Evolutionary conservation across 2,888 invertebrate species (phyloP).

Genomic region (Polyommatus icarus): DNA sequence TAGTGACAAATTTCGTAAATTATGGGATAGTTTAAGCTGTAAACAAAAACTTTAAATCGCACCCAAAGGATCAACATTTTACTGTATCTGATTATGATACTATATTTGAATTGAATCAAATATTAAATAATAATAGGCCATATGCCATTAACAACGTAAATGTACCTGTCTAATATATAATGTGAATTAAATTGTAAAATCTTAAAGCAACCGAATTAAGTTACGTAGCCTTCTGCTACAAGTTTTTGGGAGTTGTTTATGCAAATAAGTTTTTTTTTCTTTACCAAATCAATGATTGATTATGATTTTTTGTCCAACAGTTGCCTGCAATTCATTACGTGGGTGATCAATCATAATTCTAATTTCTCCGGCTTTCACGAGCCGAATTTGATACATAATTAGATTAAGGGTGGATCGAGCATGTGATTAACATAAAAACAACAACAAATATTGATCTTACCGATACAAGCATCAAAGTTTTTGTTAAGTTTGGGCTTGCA

Average conservation of each 20-base stretch:
- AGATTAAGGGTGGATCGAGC: not conserved
- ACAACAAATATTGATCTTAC: conserved; percentile 21
- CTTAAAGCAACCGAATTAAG: not conserved
- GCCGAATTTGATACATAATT: conserved; percentile 20
- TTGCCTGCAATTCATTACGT: conserved; percentile 17
- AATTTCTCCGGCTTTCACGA: conserved; percentile 21
- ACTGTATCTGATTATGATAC: not conserved
- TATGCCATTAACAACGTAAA: not conserved
- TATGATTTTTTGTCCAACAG: conserved; percentile 24
- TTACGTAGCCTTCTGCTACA: not conserved
- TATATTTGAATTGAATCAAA: not conserved
- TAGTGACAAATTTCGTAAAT: conserved; percentile 20
- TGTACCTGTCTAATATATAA: no score
- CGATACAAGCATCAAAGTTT: conserved; percentile 11
- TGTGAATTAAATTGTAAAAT: not conserved
- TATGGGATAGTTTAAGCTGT: not conserved
- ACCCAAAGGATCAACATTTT: conserved; percentile 53
- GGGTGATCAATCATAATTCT: conserved; percentile 26
- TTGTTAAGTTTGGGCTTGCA: not conserved
- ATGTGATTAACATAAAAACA: conserved; percentile 24
- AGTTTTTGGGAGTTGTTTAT: conserved; percentile 5
- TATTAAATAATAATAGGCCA: not conserved
- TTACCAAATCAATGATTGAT: conserved; percentile 20
- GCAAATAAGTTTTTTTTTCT: conserved; percentile 25
- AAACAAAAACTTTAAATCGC: conserved; percentile 43